Conservation (phyloP, 2,888 invertebrate genomes). For the Plagodis pulveraria region DNA sequence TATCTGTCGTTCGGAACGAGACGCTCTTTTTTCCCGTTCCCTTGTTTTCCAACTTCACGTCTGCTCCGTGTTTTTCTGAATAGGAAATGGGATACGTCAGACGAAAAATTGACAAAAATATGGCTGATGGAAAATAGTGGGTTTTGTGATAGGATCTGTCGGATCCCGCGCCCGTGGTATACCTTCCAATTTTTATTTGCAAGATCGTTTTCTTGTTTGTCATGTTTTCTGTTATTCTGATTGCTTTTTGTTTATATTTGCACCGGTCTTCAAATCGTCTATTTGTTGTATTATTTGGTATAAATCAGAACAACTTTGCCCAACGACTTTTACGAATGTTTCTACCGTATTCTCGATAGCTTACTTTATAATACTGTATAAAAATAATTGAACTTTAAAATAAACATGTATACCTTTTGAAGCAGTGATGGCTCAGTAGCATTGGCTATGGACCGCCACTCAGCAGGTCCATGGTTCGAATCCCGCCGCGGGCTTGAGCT, state of each 20-base stretch:
- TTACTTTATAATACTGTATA: no score
- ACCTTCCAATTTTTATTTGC: constrained; percentile 67
- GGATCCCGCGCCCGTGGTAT: constrained; percentile 58
- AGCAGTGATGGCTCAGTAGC: no score
- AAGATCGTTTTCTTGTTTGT: constrained; percentile 73
- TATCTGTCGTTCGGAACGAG: constrained; percentile 82
- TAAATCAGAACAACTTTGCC: no score
- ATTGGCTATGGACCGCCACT: no score
- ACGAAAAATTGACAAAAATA: constrained; percentile 84
- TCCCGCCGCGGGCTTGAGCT: no score
- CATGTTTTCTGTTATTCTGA: constrained; percentile 37
- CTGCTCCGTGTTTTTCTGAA: constrained; percentile 81
- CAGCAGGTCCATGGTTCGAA: no score
- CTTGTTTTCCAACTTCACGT: constrained; percentile 83
- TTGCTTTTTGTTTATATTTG: constrained; percentile 26
- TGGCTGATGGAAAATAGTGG: constrained; percentile 81
- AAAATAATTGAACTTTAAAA: no score
- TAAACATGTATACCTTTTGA: no score
- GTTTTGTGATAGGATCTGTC: constrained; percentile 78
- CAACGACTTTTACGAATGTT: no score
- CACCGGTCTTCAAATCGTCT: no score
- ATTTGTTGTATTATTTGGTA: no score
- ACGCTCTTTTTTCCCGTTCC: constrained; percentile 79
- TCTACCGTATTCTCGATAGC: no score
- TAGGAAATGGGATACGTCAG: constrained; percentile 83